Evolutionary conservation across 1,140 invertebrate species (phyloP), one percentile per base, ranked within the genome.

Genomic region (Nylanderia fulva): DNA sequence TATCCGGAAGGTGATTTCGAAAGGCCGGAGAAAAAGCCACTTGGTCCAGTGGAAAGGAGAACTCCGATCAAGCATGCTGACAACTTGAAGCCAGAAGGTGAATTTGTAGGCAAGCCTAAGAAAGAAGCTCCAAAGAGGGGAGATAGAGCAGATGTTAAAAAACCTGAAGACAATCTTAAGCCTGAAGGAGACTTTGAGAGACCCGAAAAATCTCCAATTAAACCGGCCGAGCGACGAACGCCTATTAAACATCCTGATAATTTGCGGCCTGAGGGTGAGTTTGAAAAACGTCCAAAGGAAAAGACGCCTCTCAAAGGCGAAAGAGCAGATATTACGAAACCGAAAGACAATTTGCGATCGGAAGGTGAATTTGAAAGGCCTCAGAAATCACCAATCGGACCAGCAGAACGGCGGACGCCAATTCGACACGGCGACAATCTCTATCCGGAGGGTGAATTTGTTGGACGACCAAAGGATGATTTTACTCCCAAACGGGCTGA

Each of bases 1-100:
- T 95, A 95, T 93, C 95, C 96, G 8, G 96, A 97, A 94, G 96
- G 97, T 18, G 96, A 96, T 29, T 97, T 97, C 91, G 95, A 96
- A 2, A 75, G 90, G 3, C 92, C 93, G 0, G 68, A 89, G 15
- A 92, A 91, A 39, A 60, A 36, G 36, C 77, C 95, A 69, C 29
- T 95, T n/a, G 94, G 95, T 9, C 95, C 93, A 58, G 95, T 93
- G 4, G 97, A 97, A 89, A 93, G 96, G 86, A 92, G 96, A 1
- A 94, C 96, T 82, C 95, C 96, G 18, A 95, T 96, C 15, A 96
- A 96, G 91, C 95, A 96, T 54, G 86, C 93, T 48, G 96, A 97
- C 88, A 96, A 97, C 93, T 90, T 97, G 0, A 95, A 95, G 90
- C 93, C 96, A 24, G 96, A 96, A 90, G 96, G 96, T 0, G 92